Conservation (phyloP, 2,113 vertebrate genomes). For the Dicaeum eximium region DNA sequence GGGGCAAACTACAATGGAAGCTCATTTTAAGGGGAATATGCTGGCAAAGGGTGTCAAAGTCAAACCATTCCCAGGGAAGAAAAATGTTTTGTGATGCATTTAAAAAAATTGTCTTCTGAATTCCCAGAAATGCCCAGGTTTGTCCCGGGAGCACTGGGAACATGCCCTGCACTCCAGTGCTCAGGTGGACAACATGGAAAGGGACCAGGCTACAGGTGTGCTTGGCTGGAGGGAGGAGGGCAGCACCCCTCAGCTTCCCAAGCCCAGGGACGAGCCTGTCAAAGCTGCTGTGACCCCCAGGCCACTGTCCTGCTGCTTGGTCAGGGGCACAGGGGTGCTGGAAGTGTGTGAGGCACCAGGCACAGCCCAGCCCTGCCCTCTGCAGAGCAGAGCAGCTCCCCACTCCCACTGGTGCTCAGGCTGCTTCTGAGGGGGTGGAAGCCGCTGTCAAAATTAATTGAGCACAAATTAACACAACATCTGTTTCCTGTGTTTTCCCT, state of each 20-base stretch:
- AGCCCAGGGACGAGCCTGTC: accelerated
- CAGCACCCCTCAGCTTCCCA: not conserved
- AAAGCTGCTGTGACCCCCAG: not conserved
- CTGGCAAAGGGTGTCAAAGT: not conserved
- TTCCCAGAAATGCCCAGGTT: not conserved
- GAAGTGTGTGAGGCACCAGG: not conserved
- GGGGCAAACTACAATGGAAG: not conserved
- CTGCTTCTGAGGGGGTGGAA: not conserved
- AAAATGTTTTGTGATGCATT: not conserved
- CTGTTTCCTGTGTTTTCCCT: constrained; percentile 27
- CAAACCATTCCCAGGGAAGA: not conserved
- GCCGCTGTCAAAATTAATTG: not conserved
- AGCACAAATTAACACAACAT: constrained; percentile 40
- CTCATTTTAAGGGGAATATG: not conserved
- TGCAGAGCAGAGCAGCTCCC: not conserved
- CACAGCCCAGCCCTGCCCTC: not conserved
- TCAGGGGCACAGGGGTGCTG: not conserved
- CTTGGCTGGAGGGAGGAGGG: not conserved
- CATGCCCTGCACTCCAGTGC: not conserved
- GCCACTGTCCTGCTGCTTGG: accelerated
- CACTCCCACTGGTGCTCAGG: accelerated
- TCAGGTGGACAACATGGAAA: not conserved
- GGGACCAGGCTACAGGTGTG: not conserved
- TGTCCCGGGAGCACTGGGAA: not conserved
- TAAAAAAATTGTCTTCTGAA: not conserved